Conservation (phyloP, 2,888 invertebrate species). For the Dryadula phaetusa region DNA sequence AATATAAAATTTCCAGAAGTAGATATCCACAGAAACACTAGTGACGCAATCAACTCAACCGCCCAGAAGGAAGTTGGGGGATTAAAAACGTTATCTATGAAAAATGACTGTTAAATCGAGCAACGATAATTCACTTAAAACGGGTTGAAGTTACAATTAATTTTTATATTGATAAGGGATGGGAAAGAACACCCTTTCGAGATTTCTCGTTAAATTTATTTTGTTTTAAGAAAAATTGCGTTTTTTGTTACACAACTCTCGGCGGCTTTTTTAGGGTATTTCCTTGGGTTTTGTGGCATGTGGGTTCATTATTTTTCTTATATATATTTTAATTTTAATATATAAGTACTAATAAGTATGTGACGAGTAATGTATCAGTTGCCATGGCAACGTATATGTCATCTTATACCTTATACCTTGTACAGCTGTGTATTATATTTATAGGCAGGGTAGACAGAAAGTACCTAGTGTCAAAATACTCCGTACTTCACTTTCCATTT, state of each 20-base stretch:
- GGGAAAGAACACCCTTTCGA: conserved; percentile 14
- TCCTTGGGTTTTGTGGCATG: neutral
- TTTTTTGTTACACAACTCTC: neutral
- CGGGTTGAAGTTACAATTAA: conserved; percentile 45
- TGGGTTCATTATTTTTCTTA: neutral
- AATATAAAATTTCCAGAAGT: conserved; percentile 50
- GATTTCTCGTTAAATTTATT: conserved; percentile 26
- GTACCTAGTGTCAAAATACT: too few species aligned
- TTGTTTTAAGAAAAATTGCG: conserved; percentile 23
- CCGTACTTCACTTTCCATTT: too few species aligned
- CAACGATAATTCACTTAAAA: conserved; percentile 53
- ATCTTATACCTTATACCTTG: too few species aligned
- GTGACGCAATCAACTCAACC: conserved; percentile 61
- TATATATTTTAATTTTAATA: neutral
- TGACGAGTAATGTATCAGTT: too few species aligned
- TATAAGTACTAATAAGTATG: too few species aligned
- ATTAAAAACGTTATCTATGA: conserved; percentile 75
- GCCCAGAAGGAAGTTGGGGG: conserved; percentile 59
- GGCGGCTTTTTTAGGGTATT: neutral
- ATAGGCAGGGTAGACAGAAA: too few species aligned
- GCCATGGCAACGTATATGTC: too few species aligned
- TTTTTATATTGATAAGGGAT: conserved; percentile 41
- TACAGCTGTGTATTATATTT: too few species aligned
- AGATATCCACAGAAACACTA: conserved; percentile 56
- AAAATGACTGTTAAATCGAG: conserved; percentile 65